Base-by-base conservation (phyloP, 2,113 vertebrate species). In the Saimiri boliviensis region DNA sequence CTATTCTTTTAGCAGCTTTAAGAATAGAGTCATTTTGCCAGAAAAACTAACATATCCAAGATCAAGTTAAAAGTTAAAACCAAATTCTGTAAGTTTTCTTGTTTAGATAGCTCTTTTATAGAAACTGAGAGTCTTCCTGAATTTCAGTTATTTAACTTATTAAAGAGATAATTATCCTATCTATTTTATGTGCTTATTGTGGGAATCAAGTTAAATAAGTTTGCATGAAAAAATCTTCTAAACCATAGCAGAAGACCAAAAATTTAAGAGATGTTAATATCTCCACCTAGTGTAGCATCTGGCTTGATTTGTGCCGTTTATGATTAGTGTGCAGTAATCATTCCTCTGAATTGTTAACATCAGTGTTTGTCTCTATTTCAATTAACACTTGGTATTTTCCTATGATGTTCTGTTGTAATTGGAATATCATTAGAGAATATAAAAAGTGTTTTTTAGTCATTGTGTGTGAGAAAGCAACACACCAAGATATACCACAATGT, bases 401-500 rank as follows among this genome's bases (percentile, higher is more conserved):
- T 85, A 89, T 85, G 95, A 93, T 63, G 95, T 96, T 97, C 83
- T 91, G 35, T 91, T 97, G 76, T 91, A 98, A 96, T 98, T 98
- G 98, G 82, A 98, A 95, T 98, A 93, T 96, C 83, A 94, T 95
- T 84, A 95, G 92, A 97, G 95, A 96, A 94, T 66, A 70, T 66
- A 90, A 88, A 56, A 89, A 68, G 58, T 94, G 14, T 93, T 97
- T 97, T 94, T 85, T 82, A 98, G 89, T 97, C 96, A 98, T 96
- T 95, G 91, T 98, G 97, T 98, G 98, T 98, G 98, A 98, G 97
- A 98, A 97, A 98, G 92, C 97, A 97, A 95, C 92, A 87, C 93
- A 81, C 76, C 96, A 79, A 95, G 97, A 85, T 95, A 97, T 63
- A 96, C 96, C 97, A 98, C 96, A 76, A 16, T 91, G 66, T 56